Evolutionary conservation across 2,888 invertebrate genomes (phyloP), one percentile per base, ranked within the genome.

Genomic region (Acanthosepion esculentum): DNA sequence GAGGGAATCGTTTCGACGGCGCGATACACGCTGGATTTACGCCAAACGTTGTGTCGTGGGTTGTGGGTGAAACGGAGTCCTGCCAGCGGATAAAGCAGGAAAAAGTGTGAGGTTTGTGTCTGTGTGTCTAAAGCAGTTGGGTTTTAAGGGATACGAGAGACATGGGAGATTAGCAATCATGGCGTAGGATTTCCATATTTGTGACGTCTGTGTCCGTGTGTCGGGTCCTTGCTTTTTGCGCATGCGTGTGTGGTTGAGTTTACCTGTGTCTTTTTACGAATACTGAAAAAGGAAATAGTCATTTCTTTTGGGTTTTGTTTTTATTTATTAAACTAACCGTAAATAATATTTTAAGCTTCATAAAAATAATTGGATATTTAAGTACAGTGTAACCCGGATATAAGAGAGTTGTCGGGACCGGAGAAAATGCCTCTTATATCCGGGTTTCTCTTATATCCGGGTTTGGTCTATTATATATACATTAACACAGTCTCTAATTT

Each of bases 61-160:
- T 78, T 15, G n/a, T 78, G 29, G n/a, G 78, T 29, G 64, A 29
- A 29, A 15, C n/a, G 78, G 78, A 12, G 29, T 29, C 78, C n/a
- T 59, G 78, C 15, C n/a, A n/a, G 78, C n/a, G 20, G 10, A 15
- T n/a, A n/a, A n/a, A n/a, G n/a, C 12, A 78, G n/a, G n/a, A 18
- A n/a, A 12, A 10, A 15, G 78, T 5, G 78, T 78, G 18, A 2
- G 4, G 78, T 78, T n/a, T 78, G 78, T 78, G 78, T 78, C 78
- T 78, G 78, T 78, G 78, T 78, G 78, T 78, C 78, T 78, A n/a
- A 78, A 78, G 26, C 78, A 29, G 78, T 78, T 78, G 78, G 78
- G n/a, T 78, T 78, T 78, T n/a, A 33, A 78, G 78, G n/a, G 78
- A 78, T 10, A 33, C 33, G 78, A 78, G 15, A 33, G n/a, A n/a